Conservation (phyloP, 2,888 invertebrate genomes). For the Zygothrica quintamaculata region DNA sequence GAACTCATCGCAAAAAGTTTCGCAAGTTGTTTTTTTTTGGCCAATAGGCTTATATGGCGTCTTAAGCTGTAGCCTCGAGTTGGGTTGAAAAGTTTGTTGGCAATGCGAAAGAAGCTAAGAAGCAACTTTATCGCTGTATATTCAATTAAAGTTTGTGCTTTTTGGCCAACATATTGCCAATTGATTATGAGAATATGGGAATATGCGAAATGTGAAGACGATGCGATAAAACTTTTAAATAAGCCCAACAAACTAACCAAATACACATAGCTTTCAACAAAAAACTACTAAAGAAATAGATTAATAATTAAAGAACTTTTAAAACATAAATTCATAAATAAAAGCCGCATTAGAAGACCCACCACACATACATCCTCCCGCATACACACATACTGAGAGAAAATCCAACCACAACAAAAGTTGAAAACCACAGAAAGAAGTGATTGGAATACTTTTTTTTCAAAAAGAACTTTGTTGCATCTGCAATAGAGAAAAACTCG, state of each 20-base stretch:
- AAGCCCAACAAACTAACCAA: not conserved
- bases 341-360: conserved; percentile 26
- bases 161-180: conserved; percentile 40
- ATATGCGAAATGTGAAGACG: conserved; percentile 37
- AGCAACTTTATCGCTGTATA: conserved; percentile 46
- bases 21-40: conserved; percentile 23
- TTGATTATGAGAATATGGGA: conserved; percentile 20
- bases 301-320: conserved; percentile 4
- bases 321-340: not conserved
- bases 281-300: conserved; percentile 1
- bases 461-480: conserved; percentile 13
- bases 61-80: conserved; percentile 12
- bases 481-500: conserved; percentile 13
- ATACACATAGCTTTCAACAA: not conserved
- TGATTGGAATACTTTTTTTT: conserved; percentile 40
- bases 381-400: too few relatives aligned
- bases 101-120: not conserved
- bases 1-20: conserved; percentile 37
- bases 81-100: conserved; percentile 6
- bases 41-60: conserved; percentile 36
- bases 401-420: conserved; percentile 10
- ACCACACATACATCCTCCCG: not conserved
- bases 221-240: conserved; percentile 18
- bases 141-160: conserved; percentile 60
- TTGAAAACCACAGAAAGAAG: conserved; percentile 17